A percentile compares a stretch with the other conserved stretches of the same genome.
Evolutionary conservation across 2,113 vertebrate species (phyloP).

Genomic region (Anseranas semipalmata): DNA sequence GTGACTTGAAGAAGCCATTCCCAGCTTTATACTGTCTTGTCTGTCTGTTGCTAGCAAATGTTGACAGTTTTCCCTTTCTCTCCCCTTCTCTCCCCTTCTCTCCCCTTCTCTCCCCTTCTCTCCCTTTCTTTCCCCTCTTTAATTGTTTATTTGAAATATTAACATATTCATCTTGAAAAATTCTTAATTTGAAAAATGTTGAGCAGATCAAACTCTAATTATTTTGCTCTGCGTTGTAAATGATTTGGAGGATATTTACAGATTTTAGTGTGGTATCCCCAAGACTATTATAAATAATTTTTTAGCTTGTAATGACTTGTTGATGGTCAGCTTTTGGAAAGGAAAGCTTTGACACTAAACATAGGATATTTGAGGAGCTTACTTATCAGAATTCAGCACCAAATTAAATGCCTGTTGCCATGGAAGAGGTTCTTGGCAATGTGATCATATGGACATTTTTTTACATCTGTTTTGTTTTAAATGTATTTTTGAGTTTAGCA

Average conservation of each 20-base stretch:
- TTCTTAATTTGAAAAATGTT: background rate
- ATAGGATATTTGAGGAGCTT: background rate
- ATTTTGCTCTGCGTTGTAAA: background rate
- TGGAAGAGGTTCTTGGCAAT: background rate
- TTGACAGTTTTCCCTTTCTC: background rate
- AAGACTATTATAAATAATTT: background rate
- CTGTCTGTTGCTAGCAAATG: background rate
- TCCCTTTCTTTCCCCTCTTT: background rate
- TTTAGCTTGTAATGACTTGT: background rate
- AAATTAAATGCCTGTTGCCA: constrained; percentile 4
- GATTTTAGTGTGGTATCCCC: background rate
- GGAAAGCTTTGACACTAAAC: constrained; percentile 15
- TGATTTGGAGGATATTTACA: background rate
- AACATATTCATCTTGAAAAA: background rate
- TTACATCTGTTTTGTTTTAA: background rate
- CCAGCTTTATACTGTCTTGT: background rate
- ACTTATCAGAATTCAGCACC: background rate
- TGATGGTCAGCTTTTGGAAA: background rate
- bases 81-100: background rate
- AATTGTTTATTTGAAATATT: background rate
- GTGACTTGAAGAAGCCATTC: background rate
- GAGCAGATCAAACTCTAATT: background rate
- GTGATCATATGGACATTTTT: background rate
- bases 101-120: background rate
- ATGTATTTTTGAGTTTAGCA: background rate